These are phyloP conservation scores for Sarcoramphus papa DNA, from an alignment of 2,797 vertebrate species.

Conservation along the genomic window DNA sequence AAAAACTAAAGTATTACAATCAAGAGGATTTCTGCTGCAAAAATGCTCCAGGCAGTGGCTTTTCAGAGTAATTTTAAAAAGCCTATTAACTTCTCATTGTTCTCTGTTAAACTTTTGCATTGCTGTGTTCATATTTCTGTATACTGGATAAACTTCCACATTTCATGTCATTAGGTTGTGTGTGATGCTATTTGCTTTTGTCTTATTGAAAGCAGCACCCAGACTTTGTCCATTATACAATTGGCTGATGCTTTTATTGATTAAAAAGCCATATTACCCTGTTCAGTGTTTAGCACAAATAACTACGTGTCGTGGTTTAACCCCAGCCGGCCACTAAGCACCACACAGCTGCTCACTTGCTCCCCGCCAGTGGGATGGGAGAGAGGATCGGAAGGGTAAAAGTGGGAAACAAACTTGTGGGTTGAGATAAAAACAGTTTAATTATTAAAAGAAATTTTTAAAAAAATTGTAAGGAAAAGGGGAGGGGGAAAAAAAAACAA, in stretches of 20 bases:
- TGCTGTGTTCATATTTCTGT: neutral
- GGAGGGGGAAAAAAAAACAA: no score
- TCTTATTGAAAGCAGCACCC: neutral
- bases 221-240: neutral
- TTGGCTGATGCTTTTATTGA: neutral
- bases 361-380: neutral
- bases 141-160: neutral
- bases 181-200: neutral
- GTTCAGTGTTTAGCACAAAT: neutral
- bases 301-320: neutral
- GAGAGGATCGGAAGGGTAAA: neutral
- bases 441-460: neutral
- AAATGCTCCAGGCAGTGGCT: neutral
- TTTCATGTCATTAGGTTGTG: neutral
- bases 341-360: neutral
- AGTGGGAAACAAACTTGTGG: neutral
- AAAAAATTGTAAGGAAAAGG: neutral
- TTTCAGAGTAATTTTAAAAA: neutral
- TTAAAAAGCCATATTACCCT: neutral
- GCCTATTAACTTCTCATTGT: neutral
- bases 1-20: neutral
- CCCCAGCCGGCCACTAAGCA: neutral
- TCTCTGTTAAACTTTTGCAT: neutral
- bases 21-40: neutral
- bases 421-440: neutral